A percentile compares a stretch with the other conserved stretches of the same genome.
Conservation (phyloP, 2,113 vertebrate species). For the Rissa tridactyla region DNA sequence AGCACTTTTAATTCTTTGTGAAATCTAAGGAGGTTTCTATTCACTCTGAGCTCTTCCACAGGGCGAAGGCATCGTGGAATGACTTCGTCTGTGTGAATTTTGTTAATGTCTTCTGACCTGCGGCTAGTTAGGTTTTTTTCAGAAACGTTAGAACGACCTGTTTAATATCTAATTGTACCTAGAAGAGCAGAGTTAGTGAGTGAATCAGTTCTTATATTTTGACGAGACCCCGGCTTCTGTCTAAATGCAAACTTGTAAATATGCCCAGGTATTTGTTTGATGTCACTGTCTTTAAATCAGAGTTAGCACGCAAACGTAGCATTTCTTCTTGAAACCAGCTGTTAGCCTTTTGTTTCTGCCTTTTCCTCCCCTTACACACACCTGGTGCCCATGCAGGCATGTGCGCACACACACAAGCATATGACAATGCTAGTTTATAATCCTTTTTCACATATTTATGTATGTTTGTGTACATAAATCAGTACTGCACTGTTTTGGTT, state of each 20-base stretch:
- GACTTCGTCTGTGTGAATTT: background rate
- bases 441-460: background rate
- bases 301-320: background rate
- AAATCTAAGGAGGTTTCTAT: background rate
- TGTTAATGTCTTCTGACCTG: background rate
- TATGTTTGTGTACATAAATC: background rate
- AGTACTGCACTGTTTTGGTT: background rate
- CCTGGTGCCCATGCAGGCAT: background rate
- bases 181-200: background rate
- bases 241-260: background rate
- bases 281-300: background rate
- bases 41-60: background rate
- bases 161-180: background rate
- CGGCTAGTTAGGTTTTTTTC: background rate
- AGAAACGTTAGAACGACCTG: background rate
- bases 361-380: background rate
- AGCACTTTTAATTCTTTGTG: background rate
- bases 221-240: background rate
- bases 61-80: background rate
- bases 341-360: background rate
- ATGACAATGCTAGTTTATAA: background rate
- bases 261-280: background rate
- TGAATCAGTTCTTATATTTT: background rate
- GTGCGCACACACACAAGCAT: background rate
- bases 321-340: background rate